Evolutionary conservation across 2,888 invertebrate genomes (phyloP).

Genomic region (Abrostola tripartita): DNA sequence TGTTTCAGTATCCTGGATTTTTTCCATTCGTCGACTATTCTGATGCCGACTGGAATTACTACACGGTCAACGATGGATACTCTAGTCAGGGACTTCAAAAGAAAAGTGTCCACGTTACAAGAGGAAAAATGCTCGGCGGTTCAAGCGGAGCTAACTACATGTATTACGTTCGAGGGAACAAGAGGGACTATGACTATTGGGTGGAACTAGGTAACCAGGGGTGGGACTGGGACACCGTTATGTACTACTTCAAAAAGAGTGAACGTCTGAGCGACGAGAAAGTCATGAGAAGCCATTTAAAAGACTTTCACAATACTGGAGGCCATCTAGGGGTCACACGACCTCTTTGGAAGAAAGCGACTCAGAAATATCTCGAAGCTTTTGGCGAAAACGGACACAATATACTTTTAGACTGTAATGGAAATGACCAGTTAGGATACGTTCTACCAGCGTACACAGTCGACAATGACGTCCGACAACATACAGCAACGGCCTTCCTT

Average conservation of each 20-base stretch:
- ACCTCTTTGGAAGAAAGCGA: conserved; percentile 67
- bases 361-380: conserved; percentile 71
- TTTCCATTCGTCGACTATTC: conserved; percentile 59
- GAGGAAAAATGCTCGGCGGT: conserved; percentile 91
- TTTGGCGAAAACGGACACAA: conserved; percentile 63
- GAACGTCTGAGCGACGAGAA: conserved; percentile 58
- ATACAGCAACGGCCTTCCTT: conserved; percentile 63
- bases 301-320: conserved; percentile 62
- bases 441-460: conserved; percentile 58
- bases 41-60: conserved; percentile 68
- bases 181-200: conserved; percentile 88
- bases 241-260: conserved; percentile 70
- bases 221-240: conserved; percentile 69
- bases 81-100: conserved; percentile 64
- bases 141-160: conserved; percentile 90
- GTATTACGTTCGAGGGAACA: conserved; percentile 90
- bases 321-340: conserved; percentile 67
- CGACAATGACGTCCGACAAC: conserved; percentile 62
- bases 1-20: conserved; percentile 69
- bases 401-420: conserved; percentile 61
- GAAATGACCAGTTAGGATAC: conserved; percentile 63
- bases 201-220: conserved; percentile 86
- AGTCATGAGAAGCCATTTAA: conserved; percentile 65
- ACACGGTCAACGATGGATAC: conserved; percentile 65
- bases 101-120: conserved; percentile 76